Percentiles rank a stretch among this genome's conserved stretches.
Evolutionary conservation across 2,113 vertebrate species (phyloP).

Genomic region (Puntigrus tetrazona): DNA sequence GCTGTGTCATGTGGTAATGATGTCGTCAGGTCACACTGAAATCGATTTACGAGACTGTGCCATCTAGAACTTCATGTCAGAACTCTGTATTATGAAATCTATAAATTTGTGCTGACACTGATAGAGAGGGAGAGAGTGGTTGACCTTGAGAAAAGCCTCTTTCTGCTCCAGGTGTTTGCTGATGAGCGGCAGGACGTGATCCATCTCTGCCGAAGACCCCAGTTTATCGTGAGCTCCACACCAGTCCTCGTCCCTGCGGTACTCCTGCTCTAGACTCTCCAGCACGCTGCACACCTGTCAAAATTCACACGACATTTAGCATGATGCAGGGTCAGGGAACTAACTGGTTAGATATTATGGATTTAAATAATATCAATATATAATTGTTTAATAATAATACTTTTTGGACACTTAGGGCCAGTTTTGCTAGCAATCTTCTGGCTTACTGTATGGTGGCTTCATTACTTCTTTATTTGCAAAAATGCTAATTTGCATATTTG

Average conservation of each 20-base stretch:
- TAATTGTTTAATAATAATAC: too few relatives aligned
- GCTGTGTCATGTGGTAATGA: too few relatives aligned
- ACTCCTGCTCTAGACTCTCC: slow-evolving; percentile 96
- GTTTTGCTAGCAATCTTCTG: too few relatives aligned
- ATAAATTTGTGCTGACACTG: neutral
- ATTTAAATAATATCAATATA: neutral
- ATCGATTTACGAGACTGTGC: too few relatives aligned
- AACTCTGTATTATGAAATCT: neutral
- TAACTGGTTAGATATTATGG: neutral
- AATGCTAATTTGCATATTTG: too few relatives aligned
- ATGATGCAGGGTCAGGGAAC: too few relatives aligned
- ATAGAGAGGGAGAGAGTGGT: neutral
- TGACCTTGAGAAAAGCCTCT: slow-evolving; percentile 89
- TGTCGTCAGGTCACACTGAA: too few relatives aligned
- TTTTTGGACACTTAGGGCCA: neutral
- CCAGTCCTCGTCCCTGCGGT: slow-evolving; percentile 96
- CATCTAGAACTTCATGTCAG: too few relatives aligned
- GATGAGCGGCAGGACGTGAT: slow-evolving; percentile 94
- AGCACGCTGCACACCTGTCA: slow-evolving; percentile 93
- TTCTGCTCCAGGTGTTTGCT: slow-evolving; percentile 99
- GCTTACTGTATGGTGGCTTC: too few relatives aligned
- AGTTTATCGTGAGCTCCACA: slow-evolving; percentile 94
- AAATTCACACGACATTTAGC: neutral
- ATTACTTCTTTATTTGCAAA: too few relatives aligned
- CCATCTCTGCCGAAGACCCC: slow-evolving; percentile 83